Conservation (phyloP, 1,140 invertebrate genomes). For the Nylanderia fulva region DNA sequence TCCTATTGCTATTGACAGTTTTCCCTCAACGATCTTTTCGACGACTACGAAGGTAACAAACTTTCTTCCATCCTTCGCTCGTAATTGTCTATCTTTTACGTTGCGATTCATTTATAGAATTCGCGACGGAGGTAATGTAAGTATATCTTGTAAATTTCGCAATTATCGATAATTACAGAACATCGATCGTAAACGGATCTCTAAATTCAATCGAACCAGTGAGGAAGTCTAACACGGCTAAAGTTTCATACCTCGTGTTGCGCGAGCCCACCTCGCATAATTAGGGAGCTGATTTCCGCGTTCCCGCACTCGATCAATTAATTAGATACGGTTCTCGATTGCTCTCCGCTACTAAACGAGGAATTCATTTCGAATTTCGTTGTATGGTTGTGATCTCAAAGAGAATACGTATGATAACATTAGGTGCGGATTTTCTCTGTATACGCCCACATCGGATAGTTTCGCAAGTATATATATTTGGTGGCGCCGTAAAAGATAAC, state of each 20-base stretch:
- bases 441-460: not conserved
- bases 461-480: not conserved
- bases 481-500: not conserved
- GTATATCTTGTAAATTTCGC: not conserved
- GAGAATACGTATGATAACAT: not conserved
- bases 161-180: constrained; percentile 3
- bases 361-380: not conserved
- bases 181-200: not conserved
- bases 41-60: constrained; percentile 14
- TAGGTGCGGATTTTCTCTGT: not conserved
- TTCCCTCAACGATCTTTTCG: constrained; percentile 6
- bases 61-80: not conserved
- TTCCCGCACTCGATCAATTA: constrained; percentile 4
- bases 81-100: not conserved
- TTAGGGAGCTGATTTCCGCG: not conserved
- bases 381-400: not conserved
- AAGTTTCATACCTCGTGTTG: constrained; percentile 15
- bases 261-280: constrained; percentile 8
- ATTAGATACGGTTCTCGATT: not conserved
- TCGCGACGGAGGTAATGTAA: too few species aligned
- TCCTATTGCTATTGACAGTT: constrained; percentile 11
- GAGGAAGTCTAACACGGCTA: not conserved
- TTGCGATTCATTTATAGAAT: not conserved
- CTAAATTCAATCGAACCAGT: constrained; percentile 13
- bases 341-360: not conserved